Base-by-base conservation (phyloP, 1,140 invertebrate species). In the Bombus turneri region DNA sequence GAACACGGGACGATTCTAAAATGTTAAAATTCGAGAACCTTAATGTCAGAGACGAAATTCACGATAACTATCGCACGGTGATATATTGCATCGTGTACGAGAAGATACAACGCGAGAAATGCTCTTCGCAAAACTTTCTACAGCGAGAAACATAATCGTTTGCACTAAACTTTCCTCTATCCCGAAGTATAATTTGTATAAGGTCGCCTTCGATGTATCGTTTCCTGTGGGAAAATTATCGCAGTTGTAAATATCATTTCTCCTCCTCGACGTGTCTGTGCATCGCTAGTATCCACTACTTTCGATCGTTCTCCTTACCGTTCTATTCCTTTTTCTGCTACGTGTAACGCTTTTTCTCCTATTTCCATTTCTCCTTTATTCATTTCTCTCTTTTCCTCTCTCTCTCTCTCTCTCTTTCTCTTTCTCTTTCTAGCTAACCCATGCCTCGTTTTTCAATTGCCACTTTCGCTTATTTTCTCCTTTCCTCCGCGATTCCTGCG, bases 111-210 rank as follows among this genome's bases (percentile, higher is more conserved):
- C 25, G 28, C 37, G 75, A n/a, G 34, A 78, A 66, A 77, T n/a
- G 47, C 37, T 72, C 69, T 53, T 37, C 59, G 62, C 15, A 13
- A 57, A 85, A 85, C 83, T 85, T 85, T 80, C 83, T 85, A 80
- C 22, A 15, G 22, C 41, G 13, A 13, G 83, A 73, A 80, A 62
- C 39, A 13, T 72, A 79, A 85, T 85, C 72, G 72, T 47, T 39
- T n/a, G 62, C 53, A 25, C 31, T 73, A 73, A 80, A 80, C 41
- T 80, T 85, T 59, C 81, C 71, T 73, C 62, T 72, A 57, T 81
- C 69, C 28, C n/a, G 9, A 66, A 74, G 15, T 81, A 47, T n/a
- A 59, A 37, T n/a, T 34, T 59, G 47, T 31, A 22, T 12, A 57
- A 66, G 76, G 72, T 84, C 57, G 18, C 10, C 59, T 68, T 57